Base-by-base conservation (phyloP, 2,888 invertebrate genomes). In the Coelinius sp. region DNA sequence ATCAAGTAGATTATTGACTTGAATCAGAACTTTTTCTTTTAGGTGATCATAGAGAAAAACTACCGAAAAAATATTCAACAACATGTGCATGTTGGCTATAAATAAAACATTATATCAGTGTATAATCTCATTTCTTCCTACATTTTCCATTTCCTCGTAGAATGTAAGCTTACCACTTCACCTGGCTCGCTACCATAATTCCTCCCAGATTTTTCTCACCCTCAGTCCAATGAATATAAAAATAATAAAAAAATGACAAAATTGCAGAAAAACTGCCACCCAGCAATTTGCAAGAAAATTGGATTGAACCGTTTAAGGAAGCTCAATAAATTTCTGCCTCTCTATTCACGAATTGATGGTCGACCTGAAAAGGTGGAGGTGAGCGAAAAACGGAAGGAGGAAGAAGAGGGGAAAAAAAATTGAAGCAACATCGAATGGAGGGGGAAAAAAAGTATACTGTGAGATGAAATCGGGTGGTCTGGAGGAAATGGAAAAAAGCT, bases 231-330 rank as follows among this genome's bases (percentile, higher is more conserved):
- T 59, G 27, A 35, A 59, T 31, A 59, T 35, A 59, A 41, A 63
- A 63, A 63, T 41, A 12, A 27, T 6, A 14, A 49, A 49, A 62
- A 62, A 73, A 69, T 70, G 71, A 73, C 74, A 74, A 68, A 69
- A 53, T 64, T 76, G 70, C 70, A 70, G 74, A 70, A 52, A 53
- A 77, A 77, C 76, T 76, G 77, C 77, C 76, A 76, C 76, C 76
- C 31, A 74, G 76, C 78, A 79, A 77, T 79, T 79, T 76, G 78
- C 59, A 77, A 76, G 78, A 76, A 79, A 79, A 79, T 79, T 79
- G 78, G 78, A 79, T 79, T 79, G 77, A 76, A 76, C 76, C 76
- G 78, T 77, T 79, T 79, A 79, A 73, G 76, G 74, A 67, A 71
- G 76, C 73, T 77, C 77, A 77, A 79, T 79, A 79, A 79, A 79